Conservation (phyloP, 2,797 vertebrate genomes). For the Saxicola maurus region DNA sequence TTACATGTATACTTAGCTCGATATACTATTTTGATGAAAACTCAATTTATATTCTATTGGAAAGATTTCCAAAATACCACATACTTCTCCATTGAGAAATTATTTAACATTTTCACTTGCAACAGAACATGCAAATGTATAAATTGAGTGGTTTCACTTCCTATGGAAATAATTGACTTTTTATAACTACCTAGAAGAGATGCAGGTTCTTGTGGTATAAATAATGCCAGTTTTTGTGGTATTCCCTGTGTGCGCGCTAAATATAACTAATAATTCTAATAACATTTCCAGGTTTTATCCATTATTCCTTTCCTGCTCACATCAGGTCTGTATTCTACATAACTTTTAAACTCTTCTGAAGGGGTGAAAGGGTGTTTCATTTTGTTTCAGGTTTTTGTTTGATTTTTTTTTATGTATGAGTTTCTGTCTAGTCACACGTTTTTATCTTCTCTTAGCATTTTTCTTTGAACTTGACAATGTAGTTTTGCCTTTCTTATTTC, state of each 20-base stretch:
- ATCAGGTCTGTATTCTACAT: not conserved
- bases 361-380: rapidly evolving
- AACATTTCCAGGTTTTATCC: not conserved
- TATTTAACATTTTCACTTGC: not conserved
- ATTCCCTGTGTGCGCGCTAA: rapidly evolving
- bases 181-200: not conserved
- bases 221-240: not conserved
- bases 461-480: not conserved
- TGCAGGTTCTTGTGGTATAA: not conserved
- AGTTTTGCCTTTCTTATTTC: not conserved
- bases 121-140: not conserved
- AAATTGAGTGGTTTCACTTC: not conserved
- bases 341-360: not conserved
- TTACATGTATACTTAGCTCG: not conserved
- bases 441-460: not conserved
- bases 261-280: not conserved
- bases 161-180: not conserved
- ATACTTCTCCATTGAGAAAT: not conserved
- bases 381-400: not conserved
- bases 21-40: not conserved
- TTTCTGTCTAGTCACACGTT: not conserved
- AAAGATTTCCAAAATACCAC: not conserved
- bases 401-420: not conserved
- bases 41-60: not conserved
- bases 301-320: not conserved